These are phyloP conservation scores for Rostratula benghalensis DNA, from an alignment of 2,113 vertebrate species.

Conservation along the genomic window DNA sequence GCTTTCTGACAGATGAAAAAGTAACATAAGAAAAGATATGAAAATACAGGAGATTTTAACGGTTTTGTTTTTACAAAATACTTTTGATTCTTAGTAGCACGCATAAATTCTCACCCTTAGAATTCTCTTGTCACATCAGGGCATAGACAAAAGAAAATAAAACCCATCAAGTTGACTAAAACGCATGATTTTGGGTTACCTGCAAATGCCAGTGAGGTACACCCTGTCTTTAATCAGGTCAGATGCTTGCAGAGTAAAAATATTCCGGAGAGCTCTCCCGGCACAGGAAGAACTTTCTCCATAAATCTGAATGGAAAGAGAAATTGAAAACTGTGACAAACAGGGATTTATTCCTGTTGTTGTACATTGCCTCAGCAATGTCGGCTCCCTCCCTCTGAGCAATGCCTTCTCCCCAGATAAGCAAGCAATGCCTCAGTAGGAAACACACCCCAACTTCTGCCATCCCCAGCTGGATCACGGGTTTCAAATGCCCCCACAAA, in stretches of 20 bases:
- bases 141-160: not conserved
- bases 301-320: constrained; percentile 83
- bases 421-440: not conserved
- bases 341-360: not conserved
- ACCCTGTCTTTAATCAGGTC: constrained; percentile 95
- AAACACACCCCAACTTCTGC: not conserved
- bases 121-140: not conserved
- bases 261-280: constrained; percentile 89
- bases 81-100: not conserved
- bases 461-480: not conserved
- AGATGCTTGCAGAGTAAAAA: constrained; percentile 90
- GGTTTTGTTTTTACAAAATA: not conserved
- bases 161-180: not conserved
- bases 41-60: not conserved
- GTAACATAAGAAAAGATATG: not conserved
- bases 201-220: constrained; percentile 90
- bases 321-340: constrained; percentile 43
- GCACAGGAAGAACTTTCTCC: constrained; percentile 94
- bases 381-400: not conserved
- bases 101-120: not conserved
- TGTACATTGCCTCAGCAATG: not conserved
- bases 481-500: accelerated
- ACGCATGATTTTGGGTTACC: constrained; percentile 55
- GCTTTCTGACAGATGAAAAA: not conserved
- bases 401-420: not conserved